Evolutionary conservation across 2,113 vertebrate genomes (phyloP).

Genomic region (Hypanus sabinus): DNA sequence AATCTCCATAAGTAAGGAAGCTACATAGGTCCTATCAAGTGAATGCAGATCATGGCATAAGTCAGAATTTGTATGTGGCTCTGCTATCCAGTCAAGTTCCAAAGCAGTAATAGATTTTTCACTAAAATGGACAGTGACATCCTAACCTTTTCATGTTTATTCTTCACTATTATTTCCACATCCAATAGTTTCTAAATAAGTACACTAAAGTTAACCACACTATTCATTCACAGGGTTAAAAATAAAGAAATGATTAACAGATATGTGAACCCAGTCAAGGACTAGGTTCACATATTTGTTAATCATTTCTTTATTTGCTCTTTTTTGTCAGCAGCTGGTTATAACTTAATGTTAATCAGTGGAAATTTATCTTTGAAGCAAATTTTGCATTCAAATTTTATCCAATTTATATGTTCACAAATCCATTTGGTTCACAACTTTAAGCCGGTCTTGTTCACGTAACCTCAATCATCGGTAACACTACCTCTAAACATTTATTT

Average conservation of each 20-base stretch:
- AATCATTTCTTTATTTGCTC: slow-evolving; percentile 2
- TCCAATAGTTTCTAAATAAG: background rate
- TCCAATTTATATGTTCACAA: background rate
- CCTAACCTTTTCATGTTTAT: background rate
- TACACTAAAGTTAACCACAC: background rate
- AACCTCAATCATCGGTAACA: no score
- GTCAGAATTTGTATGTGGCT: background rate
- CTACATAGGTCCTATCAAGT: background rate
- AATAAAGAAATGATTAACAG: no score
- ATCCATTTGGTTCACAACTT: no score
- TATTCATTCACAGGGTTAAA: background rate
- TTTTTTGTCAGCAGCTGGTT: background rate
- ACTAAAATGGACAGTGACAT: background rate
- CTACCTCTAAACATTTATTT: no score
- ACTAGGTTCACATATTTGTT: slow-evolving; percentile 1
- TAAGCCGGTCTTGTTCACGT: no score
- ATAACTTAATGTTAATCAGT: background rate
- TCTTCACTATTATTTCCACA: background rate
- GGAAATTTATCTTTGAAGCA: background rate
- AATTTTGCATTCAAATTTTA: background rate
- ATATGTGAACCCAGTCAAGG: background rate
- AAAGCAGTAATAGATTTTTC: background rate
- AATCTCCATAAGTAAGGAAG: background rate
- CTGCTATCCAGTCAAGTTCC: background rate
- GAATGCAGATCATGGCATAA: background rate